A percentile compares a stretch with the other conserved stretches of the same genome.
Conservation (phyloP, 2,888 invertebrate species). For the Zygothrica quintamaculata region DNA sequence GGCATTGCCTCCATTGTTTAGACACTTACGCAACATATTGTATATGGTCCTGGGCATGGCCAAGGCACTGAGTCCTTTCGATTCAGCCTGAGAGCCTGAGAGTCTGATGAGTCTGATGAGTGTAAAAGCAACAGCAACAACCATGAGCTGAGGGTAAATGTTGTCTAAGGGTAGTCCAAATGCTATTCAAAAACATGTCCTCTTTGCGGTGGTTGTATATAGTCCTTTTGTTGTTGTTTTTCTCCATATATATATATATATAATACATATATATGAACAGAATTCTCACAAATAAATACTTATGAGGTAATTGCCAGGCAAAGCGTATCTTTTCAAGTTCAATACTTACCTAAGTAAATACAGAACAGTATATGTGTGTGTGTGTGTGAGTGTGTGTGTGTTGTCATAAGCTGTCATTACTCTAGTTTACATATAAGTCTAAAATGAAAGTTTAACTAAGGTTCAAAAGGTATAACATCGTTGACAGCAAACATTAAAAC, state of each 20-base stretch:
- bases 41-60: constrained; percentile 46
- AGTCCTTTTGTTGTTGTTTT: background rate
- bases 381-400: background rate
- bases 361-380: constrained; percentile 17
- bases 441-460: constrained; percentile 5
- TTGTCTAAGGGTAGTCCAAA: constrained; percentile 41
- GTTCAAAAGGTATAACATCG: constrained; percentile 19
- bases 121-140: background rate
- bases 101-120: background rate
- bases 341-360: constrained; percentile 58
- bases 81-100: constrained; percentile 17
- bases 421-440: constrained; percentile 23
- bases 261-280: constrained; percentile 23
- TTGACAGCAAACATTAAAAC: no score
- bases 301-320: constrained; percentile 52
- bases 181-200: constrained; percentile 18
- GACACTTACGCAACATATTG: constrained; percentile 74
- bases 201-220: constrained; percentile 26
- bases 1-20: constrained; percentile 66
- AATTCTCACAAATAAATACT: constrained; percentile 49
- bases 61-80: no score
- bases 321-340: constrained; percentile 60
- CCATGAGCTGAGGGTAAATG: constrained; percentile 27
- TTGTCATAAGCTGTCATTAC: constrained; percentile 22
- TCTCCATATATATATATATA: constrained; percentile 24